Evolutionary conservation across 2,888 invertebrate genomes (phyloP), one percentile per base, ranked within the genome.

Genomic region (Metopia argyrocephala): DNA sequence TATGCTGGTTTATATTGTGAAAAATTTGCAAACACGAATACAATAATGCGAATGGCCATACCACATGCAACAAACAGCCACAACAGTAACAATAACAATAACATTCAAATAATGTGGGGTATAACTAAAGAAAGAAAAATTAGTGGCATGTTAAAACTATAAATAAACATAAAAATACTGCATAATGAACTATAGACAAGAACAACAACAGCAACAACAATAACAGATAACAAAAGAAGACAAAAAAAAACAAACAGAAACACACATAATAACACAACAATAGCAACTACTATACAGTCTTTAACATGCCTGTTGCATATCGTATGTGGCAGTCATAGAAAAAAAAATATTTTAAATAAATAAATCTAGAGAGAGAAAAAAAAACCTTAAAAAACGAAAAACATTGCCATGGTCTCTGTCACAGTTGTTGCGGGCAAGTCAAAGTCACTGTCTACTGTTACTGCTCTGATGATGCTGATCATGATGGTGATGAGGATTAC

Each of bases 331-430:
- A 31, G 57, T 5, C 20, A 74, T 64, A 64, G 61, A n/a, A 66
- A 46, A 68, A 46, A 15, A 9, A 48, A 46, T 38, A 48, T n/a
- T 9, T 5, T 18, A 46, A 6, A 50, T 2, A 28, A 70, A 23
- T 61, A 76, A 7, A 21, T 9, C 21, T 38, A 15, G 15, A 38
- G 15, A 38, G 12, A 38, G 9, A 38, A 38, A 38, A 38, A 38
- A 12, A 38, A 12, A 15, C 38, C 3, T 38, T 38, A 15, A 38
- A 38, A 38, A 38, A 62, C 12, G 59, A 65, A 68, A 76, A 62
- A 76, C 81, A 81, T 74, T 81, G 81, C 61, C 81, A 81, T 74
- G 81, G 81, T 70, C 81, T 74, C 74, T 81, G 81, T 74, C 81
- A 81, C 70, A 78, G 78, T 81, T 75, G 74, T 66, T 66, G 65